Evolutionary conservation across 2,797 vertebrate species (phyloP), one percentile per base, ranked within the genome.

Genomic region (Otus scops): DNA sequence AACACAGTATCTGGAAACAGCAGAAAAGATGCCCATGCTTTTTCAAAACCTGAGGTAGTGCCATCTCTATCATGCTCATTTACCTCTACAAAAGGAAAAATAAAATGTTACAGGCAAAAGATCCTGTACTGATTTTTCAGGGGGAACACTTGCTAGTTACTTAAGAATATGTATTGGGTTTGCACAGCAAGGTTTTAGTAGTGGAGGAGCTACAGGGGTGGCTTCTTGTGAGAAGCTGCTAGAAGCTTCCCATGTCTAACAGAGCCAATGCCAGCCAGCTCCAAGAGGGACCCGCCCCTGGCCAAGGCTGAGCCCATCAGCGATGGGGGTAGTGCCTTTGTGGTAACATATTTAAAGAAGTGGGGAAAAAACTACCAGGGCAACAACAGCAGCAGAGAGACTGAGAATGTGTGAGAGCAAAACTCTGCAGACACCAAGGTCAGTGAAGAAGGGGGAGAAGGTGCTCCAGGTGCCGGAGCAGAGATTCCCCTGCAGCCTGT

Each of bases 181-280:
- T 43, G 41, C 41, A 18, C 41, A 17, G 41, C 41, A 43, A 43
- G 41, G 41, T 43, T 43, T 43, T 43, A 17, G 41, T 43, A 43
- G 41, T 43, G 41, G 41, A 41, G 41, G 41, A 16, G 41, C 16
- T 41, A 41, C 41, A 41, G 41, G 41, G 41, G 0, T 39, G 43
- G 11, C 57, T n/a, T 23, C 18, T 68, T 68, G 75, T 54, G 28
- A 20, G 38, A 61, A 77, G 45, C 32, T 10, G 48, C 17, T n/a
- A 43, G 41, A 43, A 43, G 7, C 41, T 43, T 43, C 41, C 39
- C 20, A 1, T 9, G 19, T 36, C 50, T 2, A 2, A 17, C 6
- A 67, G 3, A 76, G 41, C 41, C 28, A 15, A 3, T 14, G 21
- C 19, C 39, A 84, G 28, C 24, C 0, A 0, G 28, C 34, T 63